Percentiles rank a stretch among this genome's conserved stretches.
These are phyloP conservation scores for Ridgeia piscesae DNA, from an alignment of 1,140 invertebrate species.

Conservation along the genomic window DNA sequence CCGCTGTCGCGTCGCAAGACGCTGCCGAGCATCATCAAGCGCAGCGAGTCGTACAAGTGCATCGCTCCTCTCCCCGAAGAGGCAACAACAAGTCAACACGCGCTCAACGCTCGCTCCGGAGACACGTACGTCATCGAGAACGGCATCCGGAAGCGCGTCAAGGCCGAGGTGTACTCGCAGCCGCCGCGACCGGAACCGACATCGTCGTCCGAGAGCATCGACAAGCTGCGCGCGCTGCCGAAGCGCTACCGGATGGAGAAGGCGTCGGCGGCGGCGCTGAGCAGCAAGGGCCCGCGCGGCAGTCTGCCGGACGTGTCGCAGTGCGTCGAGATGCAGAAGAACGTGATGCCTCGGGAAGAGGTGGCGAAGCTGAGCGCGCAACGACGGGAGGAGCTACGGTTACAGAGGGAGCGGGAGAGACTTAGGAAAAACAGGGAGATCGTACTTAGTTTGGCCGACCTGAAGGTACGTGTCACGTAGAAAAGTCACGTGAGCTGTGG, in stretches of 20 bases:
- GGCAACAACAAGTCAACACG: conserved; percentile 21
- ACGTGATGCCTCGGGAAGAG: conserved; percentile 89
- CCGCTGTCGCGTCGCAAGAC: conserved; percentile 49
- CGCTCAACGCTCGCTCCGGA: conserved; percentile 24
- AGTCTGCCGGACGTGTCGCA: conserved; percentile 84
- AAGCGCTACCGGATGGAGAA: conserved; percentile 17
- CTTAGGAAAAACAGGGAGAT: conserved; percentile 52
- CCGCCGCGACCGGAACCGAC: not conserved
- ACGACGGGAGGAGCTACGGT: conserved; percentile 87
- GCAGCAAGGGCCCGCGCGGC: conserved; percentile 46
- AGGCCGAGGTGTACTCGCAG: conserved; percentile 33
- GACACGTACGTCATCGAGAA: conserved; percentile 58
- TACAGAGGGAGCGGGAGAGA: conserved; percentile 88
- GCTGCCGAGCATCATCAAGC: conserved; percentile 40
- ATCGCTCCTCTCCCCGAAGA: conserved; percentile 15
- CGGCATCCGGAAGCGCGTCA: conserved; percentile 56
- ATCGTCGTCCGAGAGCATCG: not conserved
- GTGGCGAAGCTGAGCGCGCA: conserved; percentile 89
- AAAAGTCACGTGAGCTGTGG: not conserved
- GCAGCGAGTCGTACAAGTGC: not conserved
- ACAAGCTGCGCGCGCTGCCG: not conserved
- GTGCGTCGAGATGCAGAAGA: conserved; percentile 59
- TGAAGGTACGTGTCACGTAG: conserved; percentile 76
- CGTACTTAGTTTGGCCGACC: conserved; percentile 58
- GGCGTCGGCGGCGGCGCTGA: conserved; percentile 17